phyloP scores from a whole-genome alignment of 2,888 invertebrate species.

The Drosophila sordidapex region DNA sequence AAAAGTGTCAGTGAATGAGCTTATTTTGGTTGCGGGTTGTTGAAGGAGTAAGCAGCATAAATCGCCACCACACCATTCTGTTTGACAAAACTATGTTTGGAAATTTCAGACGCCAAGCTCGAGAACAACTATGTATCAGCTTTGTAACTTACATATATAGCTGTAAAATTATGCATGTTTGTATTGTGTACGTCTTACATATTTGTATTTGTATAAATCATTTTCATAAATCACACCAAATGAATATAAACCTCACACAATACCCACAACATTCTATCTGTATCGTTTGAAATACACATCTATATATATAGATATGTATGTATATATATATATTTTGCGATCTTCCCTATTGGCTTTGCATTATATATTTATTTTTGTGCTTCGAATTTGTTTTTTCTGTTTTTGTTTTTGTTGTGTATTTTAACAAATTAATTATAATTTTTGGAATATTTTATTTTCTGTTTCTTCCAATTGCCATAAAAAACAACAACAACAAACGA shows the following conservation, averaged over 20 bases:
- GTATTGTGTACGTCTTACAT: background rate
- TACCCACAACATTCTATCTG: background rate
- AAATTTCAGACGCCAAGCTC: conserved; percentile 11
- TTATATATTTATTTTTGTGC: conserved; percentile 24
- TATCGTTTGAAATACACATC: background rate
- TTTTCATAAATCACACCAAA: background rate
- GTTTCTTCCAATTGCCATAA: conserved; percentile 61
- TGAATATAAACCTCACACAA: background rate
- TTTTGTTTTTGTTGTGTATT: conserved; percentile 31
- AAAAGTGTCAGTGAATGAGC: conserved; percentile 28
- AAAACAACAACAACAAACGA: conserved; percentile 20
- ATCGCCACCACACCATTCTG: background rate
- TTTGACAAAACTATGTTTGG: background rate
- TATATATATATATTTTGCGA: background rate
- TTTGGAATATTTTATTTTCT: conserved; percentile 53
- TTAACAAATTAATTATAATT: conserved; percentile 50
- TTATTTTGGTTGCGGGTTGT: conserved; percentile 28
- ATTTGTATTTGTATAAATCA: conserved; percentile 10
- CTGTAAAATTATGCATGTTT: background rate
- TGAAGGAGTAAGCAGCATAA: conserved; percentile 35
- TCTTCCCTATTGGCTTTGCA: conserved; percentile 18
- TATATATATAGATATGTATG: background rate
- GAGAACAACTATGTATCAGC: background rate
- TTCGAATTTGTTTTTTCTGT: conserved; percentile 2
- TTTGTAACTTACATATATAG: background rate